Conservation (phyloP, 2,888 invertebrate genomes). For the Aethes cnicana region DNA sequence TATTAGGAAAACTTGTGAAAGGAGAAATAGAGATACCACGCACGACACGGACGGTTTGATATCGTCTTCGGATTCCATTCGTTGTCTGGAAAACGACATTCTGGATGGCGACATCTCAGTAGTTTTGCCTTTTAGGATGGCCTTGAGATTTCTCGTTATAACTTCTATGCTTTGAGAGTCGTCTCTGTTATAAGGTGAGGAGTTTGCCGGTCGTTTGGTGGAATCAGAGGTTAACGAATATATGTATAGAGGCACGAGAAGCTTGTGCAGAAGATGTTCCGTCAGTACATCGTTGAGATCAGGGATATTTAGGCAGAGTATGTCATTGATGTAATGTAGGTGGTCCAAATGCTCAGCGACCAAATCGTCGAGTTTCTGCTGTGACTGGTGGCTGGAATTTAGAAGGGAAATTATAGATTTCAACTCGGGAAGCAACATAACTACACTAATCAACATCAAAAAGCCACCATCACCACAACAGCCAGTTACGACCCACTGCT, state of each 20-base stretch:
- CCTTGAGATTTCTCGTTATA: constrained; percentile 84
- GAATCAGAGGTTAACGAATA: constrained; percentile 88
- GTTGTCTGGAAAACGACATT: constrained; percentile 61
- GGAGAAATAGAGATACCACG: constrained; percentile 93
- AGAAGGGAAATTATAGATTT: too few relatives aligned
- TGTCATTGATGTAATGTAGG: constrained; percentile 98
- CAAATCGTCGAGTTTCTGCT: constrained; percentile 94
- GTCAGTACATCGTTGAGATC: constrained; percentile 96
- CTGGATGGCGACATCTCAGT: constrained; percentile 74
- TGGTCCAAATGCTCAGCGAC: constrained; percentile 99
- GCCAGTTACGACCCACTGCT: too few relatives aligned
- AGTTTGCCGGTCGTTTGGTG: constrained; percentile 48
- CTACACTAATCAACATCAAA: too few relatives aligned
- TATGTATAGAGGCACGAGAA: constrained; percentile 96
- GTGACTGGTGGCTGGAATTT: constrained; percentile 91
- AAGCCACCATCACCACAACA: too few relatives aligned
- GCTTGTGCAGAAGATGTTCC: constrained; percentile 95
- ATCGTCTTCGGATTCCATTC: constrained; percentile 78
- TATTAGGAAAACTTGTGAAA: constrained; percentile 97
- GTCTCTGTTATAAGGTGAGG: constrained; percentile 69
- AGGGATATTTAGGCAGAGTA: constrained; percentile 94
- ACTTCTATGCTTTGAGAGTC: constrained; percentile 81
- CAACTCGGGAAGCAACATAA: too few relatives aligned
- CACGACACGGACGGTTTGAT: constrained; percentile 90
- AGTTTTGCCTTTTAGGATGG: constrained; percentile 83